Base-by-base conservation (phyloP, 2,113 vertebrate species). In the Cyanistes caeruleus region DNA sequence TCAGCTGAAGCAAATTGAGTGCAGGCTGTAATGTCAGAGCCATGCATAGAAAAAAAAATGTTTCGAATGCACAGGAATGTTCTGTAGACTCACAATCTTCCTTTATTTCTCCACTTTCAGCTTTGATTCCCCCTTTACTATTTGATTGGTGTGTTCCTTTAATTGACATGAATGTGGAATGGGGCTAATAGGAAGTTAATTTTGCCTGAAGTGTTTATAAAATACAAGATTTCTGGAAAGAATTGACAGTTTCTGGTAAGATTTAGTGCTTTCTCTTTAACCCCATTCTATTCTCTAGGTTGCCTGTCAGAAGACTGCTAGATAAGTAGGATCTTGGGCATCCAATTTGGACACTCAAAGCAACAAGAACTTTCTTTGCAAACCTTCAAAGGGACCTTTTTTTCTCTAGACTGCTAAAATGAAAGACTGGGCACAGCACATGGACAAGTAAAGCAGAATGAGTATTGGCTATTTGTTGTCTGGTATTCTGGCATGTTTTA, bases 1-100 rank as follows among this genome's bases (percentile, higher is more conserved):
- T 89, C 67, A 85, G 63, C 55, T 74, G 78, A 86, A 96, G 78
- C 55, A 87, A 96, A 93, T 52, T 80, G 75, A 90, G 72, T 80
- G 56, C 79, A 91, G 67, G 31, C 48, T 92, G 67, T 67, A 86
- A 74, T 60, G 79, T 88, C 68, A 88, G 65, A 81, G 56, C 17
- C 33, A 55, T 27, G 43, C 46, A 75, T 2, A 78, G 30, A 90
- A 85, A 73, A 60, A 69, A 58, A 39, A 90, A 67, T 16, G 13
- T 55, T 78, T 76, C 0, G 0, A 76, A 89, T 31, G 23, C 31
- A 53, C 31, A 55, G 25, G 58, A 77, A 28, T 58, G 58, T 85
- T 82, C 39, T 62, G 17, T 37, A 74, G 30, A 41, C 37, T 70
- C 37, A 48, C 4, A 2, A 31, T 76, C 22, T 17, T 88, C 11